Base-by-base conservation (phyloP, 2,888 invertebrate species). In the Gnatocerus cornutus region DNA sequence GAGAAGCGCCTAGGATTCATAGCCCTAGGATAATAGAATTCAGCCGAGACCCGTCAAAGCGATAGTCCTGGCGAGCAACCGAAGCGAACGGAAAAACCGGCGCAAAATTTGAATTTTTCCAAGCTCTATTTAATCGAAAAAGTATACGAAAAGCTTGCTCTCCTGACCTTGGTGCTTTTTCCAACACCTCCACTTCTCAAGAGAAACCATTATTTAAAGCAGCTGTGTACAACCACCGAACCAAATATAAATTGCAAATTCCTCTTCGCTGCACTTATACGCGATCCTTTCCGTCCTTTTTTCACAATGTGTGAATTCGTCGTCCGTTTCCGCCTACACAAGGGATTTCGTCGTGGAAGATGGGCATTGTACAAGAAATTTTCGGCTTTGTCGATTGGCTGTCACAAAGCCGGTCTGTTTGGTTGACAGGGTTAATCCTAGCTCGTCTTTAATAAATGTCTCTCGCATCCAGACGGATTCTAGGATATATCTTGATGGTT, bases 361-460 rank as follows among this genome's bases (percentile, higher is more conserved):
- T 59, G 59, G 46, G 48, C 53, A 50, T 61, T 61, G 50, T 50
- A 61, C 61, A 61, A 61, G 65, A 65, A 65, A 65, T 56, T 48
- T 65, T 56, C 65, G 45, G 64, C 64, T 64, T 64, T 64, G 64
- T 64, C 53, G 53, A 53, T 53, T 64, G 56, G 48, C 45, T 48
- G 56, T 65, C 65, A 65, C 65, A 65, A 65, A 65, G 65, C 29
- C 48, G 56, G 65, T 39, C 65, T 46, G 52, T 52, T 56, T 48
- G 48, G 65, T 65, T 56, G 56, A 65, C 65, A 56, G 48, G 65
- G 56, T 46, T 65, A 65, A 65, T 56, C 65, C 56, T n/a, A 45
- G 14, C 21, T 43, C 65, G 65, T 56, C 56, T 56, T 65, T 65
- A 65, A 65, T 65, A 65, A 65, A 65, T 56, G 65, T 65, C 37